Evolutionary conservation across 2,888 invertebrate genomes (phyloP).

Genomic region (Cyaniris semiargus): DNA sequence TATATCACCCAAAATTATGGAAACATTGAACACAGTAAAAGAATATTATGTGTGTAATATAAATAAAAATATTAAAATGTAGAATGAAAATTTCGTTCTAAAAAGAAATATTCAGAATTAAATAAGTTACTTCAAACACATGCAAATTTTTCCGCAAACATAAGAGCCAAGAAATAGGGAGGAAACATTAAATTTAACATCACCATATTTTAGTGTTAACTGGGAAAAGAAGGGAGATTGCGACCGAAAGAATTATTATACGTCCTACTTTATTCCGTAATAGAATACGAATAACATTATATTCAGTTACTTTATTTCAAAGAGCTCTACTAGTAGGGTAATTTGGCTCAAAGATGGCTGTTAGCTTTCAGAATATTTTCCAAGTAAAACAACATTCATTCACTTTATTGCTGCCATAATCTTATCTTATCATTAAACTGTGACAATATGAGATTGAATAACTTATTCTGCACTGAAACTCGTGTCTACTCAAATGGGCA

Average conservation of each 20-base stretch:
- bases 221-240: conserved; percentile 21
- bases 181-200: conserved; percentile 20
- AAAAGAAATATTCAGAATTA: not conserved
- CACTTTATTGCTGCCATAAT: not conserved
- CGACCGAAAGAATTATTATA: conserved; percentile 22
- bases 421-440: not conserved
- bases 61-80: not conserved
- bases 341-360: not conserved
- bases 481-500: too few relatives aligned
- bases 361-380: not conserved
- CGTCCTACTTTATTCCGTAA: conserved; percentile 12
- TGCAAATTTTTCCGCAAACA: conserved; percentile 21
- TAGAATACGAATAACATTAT: conserved; percentile 20
- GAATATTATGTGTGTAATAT: not conserved
- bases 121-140: conserved; percentile 11
- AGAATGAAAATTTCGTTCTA: not conserved
- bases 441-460: not conserved
- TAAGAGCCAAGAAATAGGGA: conserved; percentile 14
- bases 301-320: conserved; percentile 15
- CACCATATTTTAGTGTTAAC: conserved; percentile 18
- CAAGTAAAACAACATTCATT: not conserved
- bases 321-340: not conserved
- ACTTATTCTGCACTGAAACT: too few relatives aligned
- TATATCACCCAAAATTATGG: not conserved
- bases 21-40: not conserved